A percentile compares a stretch with the other conserved stretches of the same genome.
These are phyloP conservation scores for Cassiopea xamachana DNA, from an alignment of 30 jellyfish, hydroid and myxozoan genomes.

Conservation along the genomic window DNA sequence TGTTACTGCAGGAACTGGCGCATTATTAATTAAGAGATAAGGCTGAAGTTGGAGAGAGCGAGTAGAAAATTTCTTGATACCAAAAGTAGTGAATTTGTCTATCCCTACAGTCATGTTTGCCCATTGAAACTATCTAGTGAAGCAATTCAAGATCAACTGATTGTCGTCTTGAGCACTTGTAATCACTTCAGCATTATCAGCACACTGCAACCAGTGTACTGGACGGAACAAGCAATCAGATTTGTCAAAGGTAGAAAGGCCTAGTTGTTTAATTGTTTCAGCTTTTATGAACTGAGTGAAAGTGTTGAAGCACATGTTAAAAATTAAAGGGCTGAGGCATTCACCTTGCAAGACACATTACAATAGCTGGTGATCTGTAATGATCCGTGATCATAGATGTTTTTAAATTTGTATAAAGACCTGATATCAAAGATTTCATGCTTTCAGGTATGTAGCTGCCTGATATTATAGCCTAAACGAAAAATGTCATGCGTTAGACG, in stretches of 20 bases:
- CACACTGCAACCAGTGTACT: conserved; percentile 13
- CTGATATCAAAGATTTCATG: background rate
- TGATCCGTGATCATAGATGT: background rate
- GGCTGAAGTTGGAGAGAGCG: background rate
- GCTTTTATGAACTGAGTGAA: background rate
- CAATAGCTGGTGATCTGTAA: background rate
- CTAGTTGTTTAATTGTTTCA: background rate
- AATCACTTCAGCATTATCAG: background rate
- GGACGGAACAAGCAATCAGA: background rate
- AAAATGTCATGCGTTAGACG: no score
- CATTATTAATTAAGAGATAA: background rate
- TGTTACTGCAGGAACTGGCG: background rate
- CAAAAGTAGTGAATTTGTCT: background rate
- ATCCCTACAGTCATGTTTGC: background rate
- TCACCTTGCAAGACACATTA: background rate
- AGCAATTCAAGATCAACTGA: background rate
- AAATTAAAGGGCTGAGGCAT: background rate
- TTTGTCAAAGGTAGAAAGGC: background rate
- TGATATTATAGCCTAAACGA: no score
- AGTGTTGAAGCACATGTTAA: conserved; percentile 15
- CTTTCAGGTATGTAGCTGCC: background rate
- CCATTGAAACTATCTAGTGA: background rate
- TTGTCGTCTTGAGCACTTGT: background rate
- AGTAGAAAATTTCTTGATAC: background rate
- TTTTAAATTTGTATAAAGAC: background rate